Percentiles rank a stretch among this genome's conserved stretches.
phyloP scores from a whole-genome alignment of 2,113 vertebrate genomes.

The Electrona antarctica region DNA sequence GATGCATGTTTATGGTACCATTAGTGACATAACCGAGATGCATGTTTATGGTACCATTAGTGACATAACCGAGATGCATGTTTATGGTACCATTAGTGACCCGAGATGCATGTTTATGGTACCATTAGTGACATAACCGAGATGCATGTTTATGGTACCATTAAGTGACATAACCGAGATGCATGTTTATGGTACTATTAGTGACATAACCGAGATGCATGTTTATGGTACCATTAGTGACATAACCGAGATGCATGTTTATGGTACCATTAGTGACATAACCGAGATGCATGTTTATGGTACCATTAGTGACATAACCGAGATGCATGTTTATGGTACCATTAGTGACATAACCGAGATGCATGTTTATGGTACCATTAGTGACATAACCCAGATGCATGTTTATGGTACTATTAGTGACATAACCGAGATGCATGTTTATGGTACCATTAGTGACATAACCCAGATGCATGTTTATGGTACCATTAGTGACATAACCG shows the following conservation, averaged over 20 bases:
- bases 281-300: constrained; percentile 18
- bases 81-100: constrained; percentile 10
- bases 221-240: constrained; percentile 2
- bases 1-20: constrained; percentile 6
- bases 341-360: constrained; percentile 27
- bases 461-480: constrained; percentile 18
- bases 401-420: constrained; percentile 4
- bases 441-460: constrained; percentile 11
- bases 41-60: not conserved
- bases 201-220: constrained; percentile 31
- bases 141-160: constrained; percentile 6
- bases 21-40: constrained; percentile 27
- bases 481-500: constrained; percentile 14
- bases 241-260: constrained; percentile 33
- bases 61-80: constrained; percentile 29
- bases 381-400: constrained; percentile 31
- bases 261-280: constrained; percentile 11
- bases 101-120: constrained; percentile 16
- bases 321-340: constrained; percentile 8
- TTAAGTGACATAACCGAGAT: constrained; percentile 29
- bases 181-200: constrained; percentile 1
- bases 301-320: constrained; percentile 14
- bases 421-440: constrained; percentile 33
- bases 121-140: constrained; percentile 16
- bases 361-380: not conserved